A percentile compares a stretch with the other conserved stretches of the same genome.
phyloP scores from a whole-genome alignment of 2,113 vertebrate species.

The Dasypus novemcinctus region DNA sequence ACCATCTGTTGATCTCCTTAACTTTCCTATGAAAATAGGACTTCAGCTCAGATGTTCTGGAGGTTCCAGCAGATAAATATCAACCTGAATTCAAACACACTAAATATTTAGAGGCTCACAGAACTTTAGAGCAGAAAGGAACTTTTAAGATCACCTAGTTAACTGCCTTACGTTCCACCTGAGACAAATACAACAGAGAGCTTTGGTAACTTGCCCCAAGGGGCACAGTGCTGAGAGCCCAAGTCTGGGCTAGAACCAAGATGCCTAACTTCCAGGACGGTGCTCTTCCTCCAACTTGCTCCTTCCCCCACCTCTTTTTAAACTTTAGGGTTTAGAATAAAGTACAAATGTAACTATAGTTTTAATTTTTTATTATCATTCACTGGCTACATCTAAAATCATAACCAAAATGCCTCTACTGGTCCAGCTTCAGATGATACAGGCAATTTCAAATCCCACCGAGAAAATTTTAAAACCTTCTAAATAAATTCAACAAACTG shows the following conservation, averaged over 20 bases:
- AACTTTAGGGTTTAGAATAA: conserved; percentile 2
- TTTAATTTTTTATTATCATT: conserved; percentile 43
- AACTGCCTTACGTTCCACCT: conserved; percentile 4
- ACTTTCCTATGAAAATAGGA: conserved; percentile 59
- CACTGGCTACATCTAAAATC: neutral
- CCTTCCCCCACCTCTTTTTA: neutral
- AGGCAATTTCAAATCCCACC: conserved; percentile 53
- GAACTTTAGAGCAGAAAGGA: neutral
- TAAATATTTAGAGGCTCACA: conserved; percentile 26
- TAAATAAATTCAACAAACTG: conserved; percentile 16
- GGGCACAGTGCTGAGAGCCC: neutral
- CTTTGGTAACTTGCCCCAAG: neutral
- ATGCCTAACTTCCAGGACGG: neutral
- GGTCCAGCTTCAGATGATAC: neutral
- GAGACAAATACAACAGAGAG: conserved; percentile 8
- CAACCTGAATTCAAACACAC: conserved; percentile 44
- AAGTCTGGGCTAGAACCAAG: neutral
- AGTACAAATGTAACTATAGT: conserved; percentile 5
- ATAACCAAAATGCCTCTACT: conserved; percentile 29
- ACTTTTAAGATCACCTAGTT: neutral
- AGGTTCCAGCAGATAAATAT: conserved; percentile 46
- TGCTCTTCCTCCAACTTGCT: neutral
- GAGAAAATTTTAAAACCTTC: conserved; percentile 48
- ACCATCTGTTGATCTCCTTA: conserved; percentile 72
- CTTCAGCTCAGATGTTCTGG: conserved; percentile 37